Base-by-base conservation (phyloP, 2,888 invertebrate species). In the Strigamia transsilvanica region DNA sequence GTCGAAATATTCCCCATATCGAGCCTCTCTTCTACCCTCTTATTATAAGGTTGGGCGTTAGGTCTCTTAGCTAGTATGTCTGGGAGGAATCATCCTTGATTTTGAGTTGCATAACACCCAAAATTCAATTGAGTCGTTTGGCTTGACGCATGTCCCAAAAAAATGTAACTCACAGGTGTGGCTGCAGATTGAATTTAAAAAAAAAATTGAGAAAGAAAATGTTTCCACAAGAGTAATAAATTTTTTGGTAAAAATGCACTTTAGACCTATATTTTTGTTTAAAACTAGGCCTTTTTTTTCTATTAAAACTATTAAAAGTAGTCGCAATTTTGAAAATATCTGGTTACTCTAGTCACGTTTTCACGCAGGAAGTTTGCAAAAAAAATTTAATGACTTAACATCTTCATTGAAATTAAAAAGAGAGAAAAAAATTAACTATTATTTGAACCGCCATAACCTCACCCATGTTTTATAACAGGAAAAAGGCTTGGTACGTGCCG, bases 1-100 rank as follows among this genome's bases (percentile, higher is more conserved):
- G 13, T 6, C 27, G 27, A 21, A 66, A 73, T 27, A 73, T 32
- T 73, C 13, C 73, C 73, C 27, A 5, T 15, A 7, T 27, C 10
- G 32, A 32, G 73, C 73, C 73, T 73, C 73, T 73, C 32, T 73
- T 73, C 32, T 73, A 32, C 73, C 15, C 32, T 73, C 13, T 73
- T 73, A 73, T 73, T 32, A 73, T 73, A 27, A 32, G 73, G 73
- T 32, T 73, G 73, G 73, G 73, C 73, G 73, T 73, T 73, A 73
- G 73, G 73, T 27, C 73, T 32, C 27, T 73, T 73, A 73, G 73
- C n/a, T n/a, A n/a, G 73, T 73, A 32, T 73, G 73, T 73, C 32
- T 27, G 73, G 73, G 73, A 73, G 73, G 73, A 73, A 73, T 73
- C 73, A 73, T 73, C 73, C 73, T 73, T 73, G 73, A 73, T 73